Conservation (phyloP, 2,113 vertebrate species). For the Stigmatopora argus region DNA sequence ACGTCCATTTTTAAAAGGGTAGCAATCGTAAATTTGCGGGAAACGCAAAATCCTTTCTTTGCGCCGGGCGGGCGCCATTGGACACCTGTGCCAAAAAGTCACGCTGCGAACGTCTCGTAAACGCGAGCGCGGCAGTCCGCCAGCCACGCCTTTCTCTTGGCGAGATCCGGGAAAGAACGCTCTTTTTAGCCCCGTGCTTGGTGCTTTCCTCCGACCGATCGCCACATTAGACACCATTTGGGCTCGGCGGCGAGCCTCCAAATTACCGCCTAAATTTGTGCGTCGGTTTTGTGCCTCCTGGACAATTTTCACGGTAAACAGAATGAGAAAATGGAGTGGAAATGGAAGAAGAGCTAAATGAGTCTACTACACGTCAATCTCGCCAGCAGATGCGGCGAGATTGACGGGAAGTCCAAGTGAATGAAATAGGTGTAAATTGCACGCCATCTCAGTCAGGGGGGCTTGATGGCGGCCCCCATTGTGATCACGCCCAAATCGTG, state of each 20-base stretch:
- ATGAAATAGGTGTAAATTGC: conserved; percentile 68
- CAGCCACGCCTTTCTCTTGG: conserved; percentile 48
- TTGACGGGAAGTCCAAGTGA: conserved; percentile 61
- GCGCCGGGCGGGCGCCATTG: no score
- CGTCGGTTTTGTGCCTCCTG: conserved; percentile 67
- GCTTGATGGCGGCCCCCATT: conserved; percentile 71
- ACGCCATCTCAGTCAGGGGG: conserved; percentile 58
- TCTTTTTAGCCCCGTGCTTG: conserved; percentile 41
- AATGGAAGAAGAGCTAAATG: conserved; percentile 71
- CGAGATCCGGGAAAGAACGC: conserved; percentile 48
- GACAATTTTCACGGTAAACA: conserved; percentile 68
- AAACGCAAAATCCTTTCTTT: no score
- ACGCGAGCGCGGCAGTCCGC: conserved; percentile 35
- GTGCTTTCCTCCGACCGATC: conserved; percentile 35
- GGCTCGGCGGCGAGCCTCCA: conserved; percentile 62
- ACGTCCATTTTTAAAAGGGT: no score
- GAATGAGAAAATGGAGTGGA: conserved; percentile 71
- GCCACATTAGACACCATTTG: conserved; percentile 67
- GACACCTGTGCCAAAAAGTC: no score
- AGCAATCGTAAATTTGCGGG: no score
- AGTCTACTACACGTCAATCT: conserved; percentile 68
- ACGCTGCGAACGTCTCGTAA: conserved; percentile 28
- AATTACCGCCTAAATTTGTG: conserved; percentile 73
- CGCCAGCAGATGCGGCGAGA: conserved; percentile 48
- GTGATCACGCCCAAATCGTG: conserved; percentile 66